phyloP scores from a whole-genome alignment of 2,113 vertebrate species.

The Brachionichthys hirsutus region DNA sequence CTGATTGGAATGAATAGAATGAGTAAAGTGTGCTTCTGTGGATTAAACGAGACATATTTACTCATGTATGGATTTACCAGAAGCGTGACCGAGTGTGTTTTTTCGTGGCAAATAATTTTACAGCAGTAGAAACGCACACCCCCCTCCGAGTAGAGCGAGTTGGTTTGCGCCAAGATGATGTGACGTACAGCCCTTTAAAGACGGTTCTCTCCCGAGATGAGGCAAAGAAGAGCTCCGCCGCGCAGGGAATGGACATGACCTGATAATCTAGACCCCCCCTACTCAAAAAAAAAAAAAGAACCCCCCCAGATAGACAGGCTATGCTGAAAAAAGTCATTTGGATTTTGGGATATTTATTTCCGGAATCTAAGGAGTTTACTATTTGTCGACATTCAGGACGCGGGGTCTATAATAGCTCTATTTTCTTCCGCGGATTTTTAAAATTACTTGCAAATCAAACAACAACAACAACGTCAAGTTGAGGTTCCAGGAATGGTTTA shows the following conservation, averaged over 20 bases:
- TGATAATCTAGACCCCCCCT: slow-evolving; percentile 11
- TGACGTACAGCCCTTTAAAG: slow-evolving; percentile 70
- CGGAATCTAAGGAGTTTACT: slow-evolving; percentile 21
- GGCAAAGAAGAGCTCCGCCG: slow-evolving; percentile 43
- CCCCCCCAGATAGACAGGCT: slow-evolving; percentile 3
- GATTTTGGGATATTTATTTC: slow-evolving; percentile 33
- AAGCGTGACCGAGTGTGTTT: no score
- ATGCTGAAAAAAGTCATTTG: slow-evolving; percentile 23
- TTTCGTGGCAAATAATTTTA: no score
- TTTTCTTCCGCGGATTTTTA: slow-evolving; percentile 6
- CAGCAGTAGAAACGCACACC: no score
- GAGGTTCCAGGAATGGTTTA: slow-evolving; percentile 76
- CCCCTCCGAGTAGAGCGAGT: not conserved
- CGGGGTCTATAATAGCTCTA: slow-evolving; percentile 18
- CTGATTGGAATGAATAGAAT: no score
- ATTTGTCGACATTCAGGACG: slow-evolving; percentile 35
- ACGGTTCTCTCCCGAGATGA: slow-evolving; percentile 65
- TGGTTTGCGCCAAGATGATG: slow-evolving; percentile 63
- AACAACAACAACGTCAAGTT: slow-evolving; percentile 37
- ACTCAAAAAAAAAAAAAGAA: not conserved
- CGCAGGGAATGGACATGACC: not conserved
- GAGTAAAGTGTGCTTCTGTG: no score
- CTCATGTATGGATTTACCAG: no score
- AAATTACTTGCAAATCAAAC: slow-evolving; percentile 9
- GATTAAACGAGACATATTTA: no score